Base-by-base conservation (phyloP, 2,888 invertebrate genomes). In the Lasioglossum pauxillum region DNA sequence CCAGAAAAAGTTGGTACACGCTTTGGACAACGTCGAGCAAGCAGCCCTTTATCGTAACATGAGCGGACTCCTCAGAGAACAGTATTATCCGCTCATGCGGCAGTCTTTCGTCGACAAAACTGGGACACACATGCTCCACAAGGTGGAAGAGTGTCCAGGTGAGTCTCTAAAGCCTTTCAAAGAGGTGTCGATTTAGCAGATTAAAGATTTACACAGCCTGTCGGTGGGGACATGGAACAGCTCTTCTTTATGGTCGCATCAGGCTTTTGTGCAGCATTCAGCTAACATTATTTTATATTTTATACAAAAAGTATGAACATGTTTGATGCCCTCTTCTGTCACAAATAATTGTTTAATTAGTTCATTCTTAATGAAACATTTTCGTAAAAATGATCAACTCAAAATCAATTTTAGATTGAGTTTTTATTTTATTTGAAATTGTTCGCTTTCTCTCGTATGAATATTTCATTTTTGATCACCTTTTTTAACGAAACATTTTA, bases 11-110 rank as follows among this genome's bases (percentile, higher is more conserved):
- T 53, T 53, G 53, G n/a, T 89, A 76, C 85, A 92, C 41, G 67
- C 75, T 1, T 4, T 75, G 16, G 69, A 79, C 19, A 72, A 80
- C 0, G 7, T 92, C 14, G 38, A 83, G 7, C 83, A 80, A 35
- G 82, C 92, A 0, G 93, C 94, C 27, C 75, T 78, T 57, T 41
- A 91, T 78, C 87, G 93, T 46, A 91, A 93, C 57, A 84, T 90
- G 35, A 91, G 53, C 23, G 53, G 53, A 1, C n/a, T 53, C 53
- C 53, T 53, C 53, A 53, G 53, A 10, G 53, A 53, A 53, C 53
- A n/a, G 53, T 53, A n/a, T 53, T 53, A 53, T 53, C n/a, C 53
- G 53, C 53, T 53, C 53, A 0, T 53, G n/a, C n/a, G 3, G 3
- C 53, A n/a, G 53, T n/a, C 10, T 53, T 53, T 53, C 53, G 23